Conservation (phyloP, 2,797 vertebrate genomes). For the Scleropages formosus region DNA sequence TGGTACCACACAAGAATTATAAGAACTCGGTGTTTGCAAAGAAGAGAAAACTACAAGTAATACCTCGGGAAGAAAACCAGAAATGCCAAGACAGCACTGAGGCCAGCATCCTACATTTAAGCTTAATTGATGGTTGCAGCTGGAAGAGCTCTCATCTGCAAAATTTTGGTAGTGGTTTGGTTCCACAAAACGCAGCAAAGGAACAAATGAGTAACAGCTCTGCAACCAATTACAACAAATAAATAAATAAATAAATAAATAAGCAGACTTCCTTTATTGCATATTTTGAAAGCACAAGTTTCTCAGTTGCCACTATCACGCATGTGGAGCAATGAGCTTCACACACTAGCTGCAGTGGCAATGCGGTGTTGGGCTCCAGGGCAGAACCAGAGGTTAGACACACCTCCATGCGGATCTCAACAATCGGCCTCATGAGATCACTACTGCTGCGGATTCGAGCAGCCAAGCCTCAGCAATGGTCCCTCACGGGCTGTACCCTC, state of each 20-base stretch:
- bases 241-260: not conserved
- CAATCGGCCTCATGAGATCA: slow-evolving; percentile 39
- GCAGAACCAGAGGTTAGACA: slow-evolving; percentile 19
- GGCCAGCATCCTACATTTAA: slow-evolving; percentile 9
- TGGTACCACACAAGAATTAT: not conserved
- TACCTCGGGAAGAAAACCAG: not conserved
- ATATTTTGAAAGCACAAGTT: not conserved
- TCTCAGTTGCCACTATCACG: not conserved
- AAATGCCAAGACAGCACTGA: not conserved
- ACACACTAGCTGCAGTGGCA: slow-evolving; percentile 4
- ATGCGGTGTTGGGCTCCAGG: not conserved
- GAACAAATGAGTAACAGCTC: not conserved
- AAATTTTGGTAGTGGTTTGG: slow-evolving; percentile 12
- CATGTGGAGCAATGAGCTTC: not conserved
- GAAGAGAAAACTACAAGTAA: not conserved
- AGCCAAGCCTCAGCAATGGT: not conserved
- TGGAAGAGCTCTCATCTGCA: slow-evolving; percentile 20
- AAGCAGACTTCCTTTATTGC: slow-evolving; percentile 5
- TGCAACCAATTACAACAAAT: slow-evolving; percentile 19
- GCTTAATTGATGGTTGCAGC: slow-evolving; percentile 24
- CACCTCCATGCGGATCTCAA: slow-evolving; percentile 33
- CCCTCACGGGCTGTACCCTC: not conserved
- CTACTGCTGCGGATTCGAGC: slow-evolving; percentile 25
- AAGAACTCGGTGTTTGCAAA: slow-evolving; percentile 6
- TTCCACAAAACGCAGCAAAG: not conserved